These are phyloP conservation scores for Pangasianodon gigas DNA, from an alignment of 2,113 vertebrate species.

Conservation along the genomic window DNA sequence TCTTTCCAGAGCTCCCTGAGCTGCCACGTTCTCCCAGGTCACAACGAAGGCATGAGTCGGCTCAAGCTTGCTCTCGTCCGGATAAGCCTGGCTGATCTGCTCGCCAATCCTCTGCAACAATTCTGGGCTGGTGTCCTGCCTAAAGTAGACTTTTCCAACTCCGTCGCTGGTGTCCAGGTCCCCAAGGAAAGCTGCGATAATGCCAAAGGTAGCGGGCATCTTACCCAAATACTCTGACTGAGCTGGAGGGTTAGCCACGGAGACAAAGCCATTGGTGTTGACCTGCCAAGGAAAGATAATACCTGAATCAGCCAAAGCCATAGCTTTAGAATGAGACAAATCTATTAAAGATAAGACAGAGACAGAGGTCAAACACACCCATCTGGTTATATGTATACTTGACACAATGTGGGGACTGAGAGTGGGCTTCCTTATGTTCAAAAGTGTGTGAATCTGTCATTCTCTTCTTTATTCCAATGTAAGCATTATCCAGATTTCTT, in stretches of 20 bases:
- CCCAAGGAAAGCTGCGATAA: conserved; percentile 82
- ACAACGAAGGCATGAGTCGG: conserved; percentile 74
- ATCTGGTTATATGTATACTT: not conserved
- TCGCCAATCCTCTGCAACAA: conserved; percentile 65
- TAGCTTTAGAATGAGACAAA: not conserved
- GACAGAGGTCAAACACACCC: not conserved
- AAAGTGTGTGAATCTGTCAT: not conserved
- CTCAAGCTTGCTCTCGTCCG: conserved; percentile 64
- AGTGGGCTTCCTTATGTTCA: not conserved
- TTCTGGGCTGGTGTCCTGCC: conserved; percentile 75
- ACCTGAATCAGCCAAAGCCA: not conserved
- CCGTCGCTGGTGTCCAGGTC: conserved; percentile 84
- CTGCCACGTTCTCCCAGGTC: conserved; percentile 86
- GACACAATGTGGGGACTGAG: not conserved
- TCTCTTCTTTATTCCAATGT: not conserved
- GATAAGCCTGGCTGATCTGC: conserved; percentile 79
- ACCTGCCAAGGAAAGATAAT: conserved; percentile 75
- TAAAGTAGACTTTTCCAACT: conserved; percentile 79
- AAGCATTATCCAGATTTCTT: not conserved
- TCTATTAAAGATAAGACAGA: not conserved
- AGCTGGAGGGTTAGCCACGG: conserved; percentile 68
- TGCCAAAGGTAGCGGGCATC: conserved; percentile 79
- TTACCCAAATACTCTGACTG: conserved; percentile 78
- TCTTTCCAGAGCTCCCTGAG: conserved; percentile 60
- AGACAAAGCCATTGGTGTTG: conserved; percentile 87